phyloP scores from a whole-genome alignment of 2,888 invertebrate species.

The Lepidonotus clava region DNA sequence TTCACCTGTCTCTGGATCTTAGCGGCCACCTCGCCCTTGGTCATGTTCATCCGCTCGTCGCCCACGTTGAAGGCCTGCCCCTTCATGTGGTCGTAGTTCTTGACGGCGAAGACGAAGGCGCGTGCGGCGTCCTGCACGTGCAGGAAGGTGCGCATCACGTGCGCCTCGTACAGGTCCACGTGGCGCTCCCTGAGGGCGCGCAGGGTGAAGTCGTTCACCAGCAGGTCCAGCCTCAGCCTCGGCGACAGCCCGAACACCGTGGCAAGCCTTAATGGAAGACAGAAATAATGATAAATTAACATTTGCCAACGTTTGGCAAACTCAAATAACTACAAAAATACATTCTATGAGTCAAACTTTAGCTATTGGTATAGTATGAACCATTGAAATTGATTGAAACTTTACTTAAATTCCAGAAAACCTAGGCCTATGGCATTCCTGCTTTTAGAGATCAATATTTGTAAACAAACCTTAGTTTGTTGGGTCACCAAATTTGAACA shows the following conservation, averaged over 20 bases:
- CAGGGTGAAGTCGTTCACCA: constrained; percentile 78
- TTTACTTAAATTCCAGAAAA: too few species aligned
- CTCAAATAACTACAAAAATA: too few species aligned
- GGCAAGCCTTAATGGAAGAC: too few species aligned
- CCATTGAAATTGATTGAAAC: too few species aligned
- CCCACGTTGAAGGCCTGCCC: constrained; percentile 79
- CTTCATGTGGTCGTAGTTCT: constrained; percentile 75
- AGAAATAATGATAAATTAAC: too few species aligned
- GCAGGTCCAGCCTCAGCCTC: constrained; percentile 78
- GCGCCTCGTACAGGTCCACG: constrained; percentile 78
- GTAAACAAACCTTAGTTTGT: too few species aligned
- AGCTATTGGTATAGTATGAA: too few species aligned
- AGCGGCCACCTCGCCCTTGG: constrained; percentile 76
- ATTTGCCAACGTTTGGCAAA: too few species aligned
- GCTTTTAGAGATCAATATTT: too few species aligned
- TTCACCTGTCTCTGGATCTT: constrained; percentile 74
- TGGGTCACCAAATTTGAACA: too few species aligned
- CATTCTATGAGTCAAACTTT: too few species aligned
- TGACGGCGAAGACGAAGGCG: constrained; percentile 78
- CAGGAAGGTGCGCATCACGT: constrained; percentile 78
- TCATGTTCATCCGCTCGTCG: constrained; percentile 79
- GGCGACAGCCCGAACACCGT: constrained; percentile 80
- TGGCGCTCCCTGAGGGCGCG: constrained; percentile 73
- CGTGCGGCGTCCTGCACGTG: constrained; percentile 79
- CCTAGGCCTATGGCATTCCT: too few species aligned